Evolutionary conservation across 2,113 vertebrate genomes (phyloP).

Genomic region (Polypterus senegalus): DNA sequence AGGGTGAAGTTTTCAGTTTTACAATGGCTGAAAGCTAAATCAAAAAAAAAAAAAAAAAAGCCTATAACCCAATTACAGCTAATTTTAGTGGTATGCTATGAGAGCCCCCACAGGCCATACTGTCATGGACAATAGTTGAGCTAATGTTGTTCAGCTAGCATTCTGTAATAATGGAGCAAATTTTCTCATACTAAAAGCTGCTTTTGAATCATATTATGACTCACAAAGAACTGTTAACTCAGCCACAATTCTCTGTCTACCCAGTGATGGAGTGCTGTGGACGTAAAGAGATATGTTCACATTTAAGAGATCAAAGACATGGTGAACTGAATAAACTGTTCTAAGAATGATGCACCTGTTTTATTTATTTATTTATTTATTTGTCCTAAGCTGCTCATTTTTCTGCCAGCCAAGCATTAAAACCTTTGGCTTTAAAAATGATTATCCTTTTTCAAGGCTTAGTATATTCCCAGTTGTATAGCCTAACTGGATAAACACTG

Average conservation of each 20-base stretch:
- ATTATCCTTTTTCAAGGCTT: too few species aligned
- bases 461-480: too few species aligned
- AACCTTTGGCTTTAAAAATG: too few species aligned
- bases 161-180: not conserved
- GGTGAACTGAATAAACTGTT: too few species aligned
- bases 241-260: too few species aligned
- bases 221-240: not conserved
- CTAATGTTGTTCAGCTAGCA: not conserved
- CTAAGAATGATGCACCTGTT: too few species aligned
- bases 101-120: not conserved
- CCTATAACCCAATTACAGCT: not conserved
- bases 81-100: not conserved
- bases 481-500: conserved; percentile 6
- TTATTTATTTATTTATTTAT: too few species aligned
- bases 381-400: too few species aligned
- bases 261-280: too few species aligned
- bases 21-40: not conserved
- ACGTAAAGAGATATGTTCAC: too few species aligned
- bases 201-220: not conserved
- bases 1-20: conserved; percentile 10
- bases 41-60: not conserved
- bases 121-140: not conserved
- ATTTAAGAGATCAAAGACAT: too few species aligned
- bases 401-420: too few species aligned
- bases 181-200: not conserved